These are phyloP conservation scores for Catagonus wagneri DNA, from an alignment of 2,113 vertebrate genomes.

Conservation along the genomic window DNA sequence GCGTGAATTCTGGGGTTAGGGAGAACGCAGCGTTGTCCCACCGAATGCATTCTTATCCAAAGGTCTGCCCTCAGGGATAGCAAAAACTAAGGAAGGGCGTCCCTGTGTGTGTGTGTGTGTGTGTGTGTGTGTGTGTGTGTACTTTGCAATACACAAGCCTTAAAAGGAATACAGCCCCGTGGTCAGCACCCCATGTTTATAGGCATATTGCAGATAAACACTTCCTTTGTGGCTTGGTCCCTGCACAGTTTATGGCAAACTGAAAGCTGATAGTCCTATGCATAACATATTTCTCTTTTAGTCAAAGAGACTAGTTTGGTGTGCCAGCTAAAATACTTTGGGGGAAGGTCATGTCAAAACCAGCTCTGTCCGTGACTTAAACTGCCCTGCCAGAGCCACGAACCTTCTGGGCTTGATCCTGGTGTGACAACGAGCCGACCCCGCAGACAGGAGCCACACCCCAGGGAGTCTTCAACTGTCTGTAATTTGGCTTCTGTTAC, in stretches of 20 bases:
- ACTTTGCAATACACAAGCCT: not conserved
- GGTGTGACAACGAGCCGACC: too few relatives aligned
- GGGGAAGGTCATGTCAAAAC: not conserved
- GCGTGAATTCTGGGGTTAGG: not conserved
- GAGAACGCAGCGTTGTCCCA: not conserved
- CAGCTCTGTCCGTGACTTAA: not conserved
- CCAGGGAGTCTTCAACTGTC: not conserved
- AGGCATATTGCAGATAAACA: not conserved
- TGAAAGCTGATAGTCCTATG: not conserved
- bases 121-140: not conserved
- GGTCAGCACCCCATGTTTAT: not conserved
- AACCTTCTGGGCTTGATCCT: not conserved
- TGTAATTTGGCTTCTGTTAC: not conserved
- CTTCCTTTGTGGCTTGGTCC: constrained; percentile 58
- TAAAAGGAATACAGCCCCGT: not conserved
- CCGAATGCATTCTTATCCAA: not conserved
- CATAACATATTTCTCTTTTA: not conserved
- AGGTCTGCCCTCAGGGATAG: not conserved
- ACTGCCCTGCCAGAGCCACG: not conserved
- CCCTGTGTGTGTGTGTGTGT: not conserved
- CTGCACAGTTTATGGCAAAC: not conserved
- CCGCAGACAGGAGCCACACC: not conserved
- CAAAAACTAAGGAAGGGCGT: not conserved
- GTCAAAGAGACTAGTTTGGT: not conserved
- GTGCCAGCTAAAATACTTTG: not conserved